Evolutionary conservation across 2,797 vertebrate species (phyloP), one percentile per base, ranked within the genome.

Genomic region (Distichodus sexfasciatus): DNA sequence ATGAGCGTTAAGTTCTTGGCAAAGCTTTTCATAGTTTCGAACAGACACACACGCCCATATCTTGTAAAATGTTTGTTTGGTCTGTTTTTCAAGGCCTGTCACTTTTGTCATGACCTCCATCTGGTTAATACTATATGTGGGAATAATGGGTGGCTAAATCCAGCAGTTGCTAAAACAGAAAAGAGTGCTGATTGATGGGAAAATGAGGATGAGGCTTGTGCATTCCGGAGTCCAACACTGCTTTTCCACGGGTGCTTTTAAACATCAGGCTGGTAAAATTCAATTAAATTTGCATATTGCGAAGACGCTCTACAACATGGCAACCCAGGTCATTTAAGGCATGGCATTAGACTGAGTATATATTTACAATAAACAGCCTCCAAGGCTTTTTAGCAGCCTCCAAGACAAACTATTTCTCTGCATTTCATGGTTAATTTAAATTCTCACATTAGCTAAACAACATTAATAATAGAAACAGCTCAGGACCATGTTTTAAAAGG

Each of bases 161-260:
- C 69, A 64, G 68, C 51, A 43, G 51, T 11, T 55, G 28, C 17
- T 46, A 3, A 43, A 33, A 43, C 8, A 9, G 21, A 46, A 23
- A 24, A 4, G n/a, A n/a, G 11, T 36, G n/a, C 44, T 36, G 31
- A 15, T 23, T 59, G 26, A 43, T 74, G 63, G 6, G 67, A 82
- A 79, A 9, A 33, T 17, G 24, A 43, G 38, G 79, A 33, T 26
- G 33, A 24, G 17, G 3, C 17, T 53, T 19, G 43, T 41, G 2
- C 48, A 53, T 19, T 5, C 12, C 44, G 40, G 2, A 19, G 69
- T 14, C 9, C 31, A 54, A 24, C 23, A 70, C 65, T 71, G 69
- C 63, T 80, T 86, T 82, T 71, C 81, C 77, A 75, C 66, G 35
- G 73, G 61, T 75, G 66, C 66, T 72, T 74, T 66, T 46, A 26